A percentile compares a stretch with the other conserved stretches of the same genome.
Conservation (phyloP, 2,888 invertebrate genomes). For the Pelosia muscerda region DNA sequence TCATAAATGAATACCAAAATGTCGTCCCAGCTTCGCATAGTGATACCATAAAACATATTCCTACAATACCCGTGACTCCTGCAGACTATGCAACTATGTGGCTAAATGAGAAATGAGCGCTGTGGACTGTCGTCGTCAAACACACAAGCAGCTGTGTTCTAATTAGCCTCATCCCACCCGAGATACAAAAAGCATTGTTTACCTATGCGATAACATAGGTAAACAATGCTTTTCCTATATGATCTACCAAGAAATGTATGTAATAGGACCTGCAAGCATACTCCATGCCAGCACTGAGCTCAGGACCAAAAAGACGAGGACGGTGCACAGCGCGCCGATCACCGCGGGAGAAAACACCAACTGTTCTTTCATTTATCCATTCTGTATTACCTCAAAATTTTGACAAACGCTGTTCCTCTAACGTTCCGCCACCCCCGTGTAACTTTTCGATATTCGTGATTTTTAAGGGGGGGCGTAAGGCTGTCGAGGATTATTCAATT, state of each 20-base stretch:
- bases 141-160: neutral
- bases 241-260: neutral
- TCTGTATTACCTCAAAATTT: neutral
- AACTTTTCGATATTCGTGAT: neutral
- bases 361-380: slow-evolving; percentile 38
- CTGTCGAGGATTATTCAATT: neutral
- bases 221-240: no score
- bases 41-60: neutral
- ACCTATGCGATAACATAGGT: no score
- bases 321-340: slow-evolving; percentile 38
- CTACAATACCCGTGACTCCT: no score
- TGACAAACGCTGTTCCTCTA: neutral
- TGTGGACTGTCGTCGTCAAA: neutral
- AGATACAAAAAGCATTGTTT: no score
- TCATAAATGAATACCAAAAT: neutral
- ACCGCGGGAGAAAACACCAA: slow-evolving; percentile 14
- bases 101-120: neutral
- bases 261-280: neutral
- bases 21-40: neutral
- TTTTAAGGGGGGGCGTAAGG: neutral
- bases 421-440: neutral
- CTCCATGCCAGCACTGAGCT: slow-evolving; percentile 33
- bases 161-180: no score
- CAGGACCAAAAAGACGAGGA: slow-evolving; percentile 40
- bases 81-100: no score